Conservation (phyloP, 2,888 invertebrate species). For the Lycophotia porphyrea region DNA sequence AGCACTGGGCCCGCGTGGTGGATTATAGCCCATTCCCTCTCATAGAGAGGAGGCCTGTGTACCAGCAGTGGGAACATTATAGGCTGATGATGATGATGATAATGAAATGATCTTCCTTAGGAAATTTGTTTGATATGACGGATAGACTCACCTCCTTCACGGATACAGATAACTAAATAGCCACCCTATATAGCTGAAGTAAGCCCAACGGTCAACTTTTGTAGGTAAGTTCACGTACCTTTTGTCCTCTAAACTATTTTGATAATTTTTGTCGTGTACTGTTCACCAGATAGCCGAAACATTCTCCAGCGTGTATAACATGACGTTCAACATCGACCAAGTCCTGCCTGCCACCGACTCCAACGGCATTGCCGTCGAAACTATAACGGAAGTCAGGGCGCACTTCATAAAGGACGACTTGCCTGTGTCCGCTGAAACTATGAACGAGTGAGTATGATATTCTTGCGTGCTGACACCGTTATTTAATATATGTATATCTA, state of each 20-base stretch:
- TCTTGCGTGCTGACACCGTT: not conserved
- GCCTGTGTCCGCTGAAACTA: slow-evolving; percentile 87
- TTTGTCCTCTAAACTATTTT: not conserved
- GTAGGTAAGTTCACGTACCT: not conserved
- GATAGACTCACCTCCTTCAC: not conserved
- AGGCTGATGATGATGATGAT: too few relatives aligned
- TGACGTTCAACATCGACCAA: slow-evolving; percentile 91
- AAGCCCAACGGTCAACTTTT: not conserved
- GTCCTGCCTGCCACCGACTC: slow-evolving; percentile 81
- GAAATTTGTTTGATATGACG: not conserved
- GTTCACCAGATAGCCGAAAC: slow-evolving; percentile 87
- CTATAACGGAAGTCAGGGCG: slow-evolving; percentile 87
- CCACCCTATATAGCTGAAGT: not conserved
- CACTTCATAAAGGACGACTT: slow-evolving; percentile 90
- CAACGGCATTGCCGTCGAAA: slow-evolving; percentile 78
- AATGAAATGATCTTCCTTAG: not conserved
- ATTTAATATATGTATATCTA: too few relatives aligned
- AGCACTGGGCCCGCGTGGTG: too few relatives aligned
- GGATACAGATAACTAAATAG: not conserved
- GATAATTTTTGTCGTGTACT: not conserved
- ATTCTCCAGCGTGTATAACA: slow-evolving; percentile 86
- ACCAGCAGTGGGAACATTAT: too few relatives aligned
- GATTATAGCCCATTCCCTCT: too few relatives aligned
- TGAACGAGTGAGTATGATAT: slow-evolving; percentile 86
- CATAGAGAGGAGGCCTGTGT: too few relatives aligned